These are phyloP conservation scores for Centrocercus urophasianus DNA, from an alignment of 2,113 vertebrate species.

Conservation along the genomic window DNA sequence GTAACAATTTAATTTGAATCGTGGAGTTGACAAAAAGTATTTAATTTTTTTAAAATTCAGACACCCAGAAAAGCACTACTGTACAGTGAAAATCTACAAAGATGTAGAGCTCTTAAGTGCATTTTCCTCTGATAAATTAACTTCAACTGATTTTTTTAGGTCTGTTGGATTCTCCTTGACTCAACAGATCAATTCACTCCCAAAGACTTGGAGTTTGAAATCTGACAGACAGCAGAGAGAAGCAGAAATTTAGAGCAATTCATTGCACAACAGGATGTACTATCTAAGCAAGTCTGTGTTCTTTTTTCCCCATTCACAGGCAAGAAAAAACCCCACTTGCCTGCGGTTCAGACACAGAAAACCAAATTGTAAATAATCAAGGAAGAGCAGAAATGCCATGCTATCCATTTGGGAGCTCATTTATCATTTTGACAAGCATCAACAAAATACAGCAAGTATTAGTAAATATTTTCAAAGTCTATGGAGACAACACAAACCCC, in stretches of 20 bases:
- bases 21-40: too few species aligned
- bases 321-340: neutral
- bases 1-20: neutral
- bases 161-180: neutral
- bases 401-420: neutral
- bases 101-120: neutral
- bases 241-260: neutral
- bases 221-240: neutral
- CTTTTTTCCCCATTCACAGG: too few species aligned
- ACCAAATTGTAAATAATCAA: too few species aligned
- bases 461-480: neutral
- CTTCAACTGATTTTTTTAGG: neutral
- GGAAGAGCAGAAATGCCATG: neutral
- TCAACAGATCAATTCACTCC: neutral
- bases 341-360: neutral
- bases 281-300: neutral
- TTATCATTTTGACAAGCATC: neutral
- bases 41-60: neutral
- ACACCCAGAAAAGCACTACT: neutral
- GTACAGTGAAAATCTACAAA: neutral
- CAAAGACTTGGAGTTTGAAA: neutral
- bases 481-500: neutral
- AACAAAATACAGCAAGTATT: neutral
- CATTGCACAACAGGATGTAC: neutral
- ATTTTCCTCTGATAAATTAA: neutral